Evolutionary conservation across 2,113 vertebrate species (phyloP).

Genomic region (Mesocricetus auratus): DNA sequence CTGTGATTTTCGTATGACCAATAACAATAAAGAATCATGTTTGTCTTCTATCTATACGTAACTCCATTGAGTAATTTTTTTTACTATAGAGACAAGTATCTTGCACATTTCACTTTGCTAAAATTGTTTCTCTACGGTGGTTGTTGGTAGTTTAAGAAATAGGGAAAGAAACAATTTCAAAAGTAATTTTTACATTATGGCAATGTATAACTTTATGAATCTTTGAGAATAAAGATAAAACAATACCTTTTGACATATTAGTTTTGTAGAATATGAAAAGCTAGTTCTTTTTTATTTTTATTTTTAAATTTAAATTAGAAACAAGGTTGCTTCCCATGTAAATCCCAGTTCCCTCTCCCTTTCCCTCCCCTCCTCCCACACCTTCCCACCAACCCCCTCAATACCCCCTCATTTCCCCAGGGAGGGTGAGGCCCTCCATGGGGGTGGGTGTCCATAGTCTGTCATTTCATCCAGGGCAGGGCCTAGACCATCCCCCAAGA

Average conservation of each 20-base stretch:
- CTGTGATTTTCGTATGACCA: not conserved
- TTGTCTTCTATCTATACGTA: not conserved
- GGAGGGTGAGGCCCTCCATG: too few relatives aligned
- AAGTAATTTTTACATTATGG: slow-evolving; percentile 34
- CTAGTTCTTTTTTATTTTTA: too few relatives aligned
- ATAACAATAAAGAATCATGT: not conserved
- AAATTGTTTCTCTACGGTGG: not conserved
- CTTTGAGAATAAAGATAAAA: slow-evolving; percentile 30
- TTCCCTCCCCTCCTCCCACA: too few relatives aligned
- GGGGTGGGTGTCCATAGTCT: too few relatives aligned
- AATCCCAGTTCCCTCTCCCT: too few relatives aligned
- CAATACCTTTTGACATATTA: not conserved
- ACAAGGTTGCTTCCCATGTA: too few relatives aligned
- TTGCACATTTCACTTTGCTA: not conserved
- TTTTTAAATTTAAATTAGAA: too few relatives aligned
- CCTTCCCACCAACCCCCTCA: too few relatives aligned
- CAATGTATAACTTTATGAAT: not conserved
- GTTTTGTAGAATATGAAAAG: not conserved
- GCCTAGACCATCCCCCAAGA: too few relatives aligned
- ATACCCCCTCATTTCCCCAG: too few relatives aligned
- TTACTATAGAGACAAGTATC: not conserved
- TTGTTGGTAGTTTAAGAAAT: not conserved
- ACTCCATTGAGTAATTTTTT: not conserved
- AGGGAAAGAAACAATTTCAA: not conserved
- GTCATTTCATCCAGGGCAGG: too few relatives aligned